These are phyloP conservation scores for Lypha dubia DNA, from an alignment of 2,888 invertebrate species.

Conservation along the genomic window DNA sequence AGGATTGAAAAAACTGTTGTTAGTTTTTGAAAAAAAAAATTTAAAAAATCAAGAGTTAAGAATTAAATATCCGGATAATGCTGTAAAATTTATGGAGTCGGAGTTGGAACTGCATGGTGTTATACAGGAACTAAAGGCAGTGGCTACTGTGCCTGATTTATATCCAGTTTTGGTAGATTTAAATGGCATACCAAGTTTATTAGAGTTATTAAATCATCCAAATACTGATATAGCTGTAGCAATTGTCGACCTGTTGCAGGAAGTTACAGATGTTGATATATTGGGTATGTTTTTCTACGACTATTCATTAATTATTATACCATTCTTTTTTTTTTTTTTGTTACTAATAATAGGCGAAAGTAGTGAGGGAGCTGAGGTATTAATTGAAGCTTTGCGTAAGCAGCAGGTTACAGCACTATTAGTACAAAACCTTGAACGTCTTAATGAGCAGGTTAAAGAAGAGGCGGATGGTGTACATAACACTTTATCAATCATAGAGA, in stretches of 20 bases:
- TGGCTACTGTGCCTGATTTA: constrained; percentile 97
- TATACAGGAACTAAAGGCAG: constrained; percentile 93
- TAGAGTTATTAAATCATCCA: constrained; percentile 97
- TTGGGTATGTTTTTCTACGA: constrained; percentile 82
- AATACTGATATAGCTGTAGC: constrained; percentile 89
- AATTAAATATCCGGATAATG: constrained; percentile 98
- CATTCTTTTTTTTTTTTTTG: not conserved
- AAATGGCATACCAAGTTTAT: constrained; percentile 93
- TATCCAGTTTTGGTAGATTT: constrained; percentile 96
- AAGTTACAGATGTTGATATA: constrained; percentile 98
- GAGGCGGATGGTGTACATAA: constrained; percentile 98
- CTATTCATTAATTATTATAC: constrained; percentile 82
- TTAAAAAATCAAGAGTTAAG: constrained; percentile 98
- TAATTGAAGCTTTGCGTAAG: constrained; percentile 94
- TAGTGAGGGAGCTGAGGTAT: constrained; percentile 93
- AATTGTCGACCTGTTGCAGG: constrained; percentile 87
- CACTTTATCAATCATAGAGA: constrained; percentile 95
- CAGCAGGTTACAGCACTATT: constrained; percentile 95
- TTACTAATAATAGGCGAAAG: constrained; percentile 86
- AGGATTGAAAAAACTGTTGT: constrained; percentile 92
- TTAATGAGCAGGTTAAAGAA: constrained; percentile 96
- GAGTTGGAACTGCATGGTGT: constrained; percentile 96
- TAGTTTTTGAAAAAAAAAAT: constrained; percentile 97
- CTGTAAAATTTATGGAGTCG: constrained; percentile 99
- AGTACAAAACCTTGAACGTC: constrained; percentile 95